A percentile compares a stretch with the other conserved stretches of the same genome.
Conservation (phyloP, 2,888 invertebrate genomes). For the Theretra japonica region DNA sequence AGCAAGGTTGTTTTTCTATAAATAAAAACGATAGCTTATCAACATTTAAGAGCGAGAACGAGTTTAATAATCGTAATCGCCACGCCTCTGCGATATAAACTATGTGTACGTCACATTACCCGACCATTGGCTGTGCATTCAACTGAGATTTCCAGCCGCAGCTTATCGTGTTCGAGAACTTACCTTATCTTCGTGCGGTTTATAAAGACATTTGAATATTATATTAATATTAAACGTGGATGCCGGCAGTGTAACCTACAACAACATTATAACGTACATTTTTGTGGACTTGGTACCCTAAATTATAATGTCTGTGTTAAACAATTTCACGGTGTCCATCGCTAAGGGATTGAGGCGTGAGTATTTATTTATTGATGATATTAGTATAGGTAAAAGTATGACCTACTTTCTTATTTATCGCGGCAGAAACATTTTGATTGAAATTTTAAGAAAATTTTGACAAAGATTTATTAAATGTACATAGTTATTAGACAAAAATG, state of each 20-base stretch:
- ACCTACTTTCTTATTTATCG: not conserved
- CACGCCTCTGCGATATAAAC: conserved; percentile 59
- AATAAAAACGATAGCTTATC: conserved; percentile 52
- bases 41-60: conserved; percentile 44
- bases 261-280: conserved; percentile 33
- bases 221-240: not conserved
- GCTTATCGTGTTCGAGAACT: conserved; percentile 15
- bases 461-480: too few relatives aligned
- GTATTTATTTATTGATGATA: conserved; percentile 48
- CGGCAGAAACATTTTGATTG: too few relatives aligned
- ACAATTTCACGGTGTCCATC: conserved; percentile 74
- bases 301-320: conserved; percentile 70
- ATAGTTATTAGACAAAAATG: too few relatives aligned
- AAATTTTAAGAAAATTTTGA: too few relatives aligned
- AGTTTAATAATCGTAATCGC: conserved; percentile 51
- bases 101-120: conserved; percentile 26
- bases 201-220: not conserved
- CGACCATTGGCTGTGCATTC: not conserved
- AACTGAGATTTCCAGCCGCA: not conserved
- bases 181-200: conserved; percentile 5
- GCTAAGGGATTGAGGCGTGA: conserved; percentile 73
- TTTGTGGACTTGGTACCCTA: conserved; percentile 38
- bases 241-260: conserved; percentile 41
- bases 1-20: conserved; percentile 41
- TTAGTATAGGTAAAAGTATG: not conserved